Conservation (phyloP, 2,888 invertebrate genomes). For the Drosophila hawaiiensis region DNA sequence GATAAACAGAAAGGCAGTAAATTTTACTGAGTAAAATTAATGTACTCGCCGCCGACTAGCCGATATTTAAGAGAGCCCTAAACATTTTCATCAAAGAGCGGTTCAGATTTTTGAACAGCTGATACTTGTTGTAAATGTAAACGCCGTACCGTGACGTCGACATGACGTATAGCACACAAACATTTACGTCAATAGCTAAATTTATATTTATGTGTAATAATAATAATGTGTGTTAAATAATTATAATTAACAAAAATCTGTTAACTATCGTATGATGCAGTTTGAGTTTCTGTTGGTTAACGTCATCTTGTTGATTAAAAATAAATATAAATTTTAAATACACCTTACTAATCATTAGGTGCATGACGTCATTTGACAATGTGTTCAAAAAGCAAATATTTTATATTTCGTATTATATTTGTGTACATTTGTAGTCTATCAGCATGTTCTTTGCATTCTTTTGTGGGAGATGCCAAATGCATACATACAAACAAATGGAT, state of each 20-base stretch:
- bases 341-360: not conserved
- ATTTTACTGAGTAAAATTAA: not conserved
- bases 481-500: slow-evolving; percentile 33
- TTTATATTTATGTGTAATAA: not conserved
- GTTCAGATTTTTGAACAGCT: slow-evolving; percentile 38
- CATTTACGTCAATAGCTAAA: slow-evolving; percentile 4
- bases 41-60: not conserved
- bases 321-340: not conserved
- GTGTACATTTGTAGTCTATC: slow-evolving; percentile 18
- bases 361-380: slow-evolving; percentile 31
- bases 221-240: not conserved
- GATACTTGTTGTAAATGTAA: slow-evolving; percentile 17
- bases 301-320: not conserved
- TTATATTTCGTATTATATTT: slow-evolving; percentile 15
- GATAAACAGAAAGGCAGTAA: slow-evolving; percentile 16
- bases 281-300: not conserved
- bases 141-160: slow-evolving; percentile 45
- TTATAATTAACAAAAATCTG: not conserved
- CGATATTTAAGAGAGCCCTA: slow-evolving; percentile 20
- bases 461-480: slow-evolving; percentile 41
- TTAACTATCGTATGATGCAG: not conserved
- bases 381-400: slow-evolving; percentile 6
- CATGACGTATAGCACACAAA: not conserved
- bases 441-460: slow-evolving; percentile 32
- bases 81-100: slow-evolving; percentile 25